Evolutionary conservation across 2,797 vertebrate species (phyloP).

Genomic region (Buphagus erythrorhynchus): DNA sequence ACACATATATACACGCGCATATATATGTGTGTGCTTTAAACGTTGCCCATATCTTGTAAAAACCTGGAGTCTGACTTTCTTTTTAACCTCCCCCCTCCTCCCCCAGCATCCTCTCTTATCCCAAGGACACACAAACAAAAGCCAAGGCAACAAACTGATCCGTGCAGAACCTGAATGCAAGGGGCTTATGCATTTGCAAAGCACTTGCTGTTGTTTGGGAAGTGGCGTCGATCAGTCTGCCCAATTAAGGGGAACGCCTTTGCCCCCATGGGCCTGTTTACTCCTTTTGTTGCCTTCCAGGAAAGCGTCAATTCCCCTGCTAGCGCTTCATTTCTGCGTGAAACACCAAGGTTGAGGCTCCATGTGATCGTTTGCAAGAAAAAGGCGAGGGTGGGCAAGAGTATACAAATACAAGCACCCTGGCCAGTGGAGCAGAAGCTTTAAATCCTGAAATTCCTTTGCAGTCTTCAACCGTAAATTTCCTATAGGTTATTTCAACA

Average conservation of each 20-base stretch:
- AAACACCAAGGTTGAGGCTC: slow-evolving; percentile 6
- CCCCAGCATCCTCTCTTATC: slow-evolving; percentile 3
- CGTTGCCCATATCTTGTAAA: background rate
- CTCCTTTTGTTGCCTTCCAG: slow-evolving; percentile 59
- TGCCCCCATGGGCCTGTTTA: slow-evolving; percentile 53
- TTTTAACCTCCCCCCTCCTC: background rate
- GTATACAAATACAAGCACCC: slow-evolving; percentile 69
- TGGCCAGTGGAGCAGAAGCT: slow-evolving; percentile 70
- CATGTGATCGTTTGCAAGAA: background rate
- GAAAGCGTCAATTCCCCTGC: slow-evolving; percentile 16
- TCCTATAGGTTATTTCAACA: slow-evolving; percentile 73
- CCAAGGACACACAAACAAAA: slow-evolving; percentile 54
- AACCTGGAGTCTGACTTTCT: background rate
- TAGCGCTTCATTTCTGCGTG: slow-evolving; percentile 5
- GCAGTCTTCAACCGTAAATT: slow-evolving; percentile 78
- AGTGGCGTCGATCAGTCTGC: slow-evolving; percentile 71
- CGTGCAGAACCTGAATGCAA: background rate
- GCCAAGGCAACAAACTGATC: slow-evolving; percentile 14
- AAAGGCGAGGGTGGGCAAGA: slow-evolving; percentile 43
- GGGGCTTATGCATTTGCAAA: slow-evolving; percentile 38
- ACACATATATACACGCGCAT: too few relatives aligned
- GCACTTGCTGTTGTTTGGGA: slow-evolving; percentile 70
- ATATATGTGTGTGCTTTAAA: background rate
- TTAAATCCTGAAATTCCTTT: slow-evolving; percentile 77
- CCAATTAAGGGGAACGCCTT: slow-evolving; percentile 66